Conservation (phyloP, 2,888 invertebrate species). For the Oscheius sp. region DNA sequence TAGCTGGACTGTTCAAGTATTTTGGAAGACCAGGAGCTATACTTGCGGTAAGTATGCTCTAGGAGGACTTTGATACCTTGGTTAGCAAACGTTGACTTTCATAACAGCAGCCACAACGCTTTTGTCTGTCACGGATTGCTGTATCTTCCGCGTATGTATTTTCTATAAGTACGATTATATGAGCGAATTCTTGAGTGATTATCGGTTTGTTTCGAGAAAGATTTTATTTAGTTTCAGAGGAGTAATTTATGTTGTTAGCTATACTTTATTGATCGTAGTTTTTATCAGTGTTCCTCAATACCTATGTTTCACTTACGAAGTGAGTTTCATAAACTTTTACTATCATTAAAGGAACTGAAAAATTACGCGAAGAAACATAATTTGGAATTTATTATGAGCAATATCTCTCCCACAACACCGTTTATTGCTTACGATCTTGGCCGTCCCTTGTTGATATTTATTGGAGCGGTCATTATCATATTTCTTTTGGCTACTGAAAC, state of each 20-base stretch:
- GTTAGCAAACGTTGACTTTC: background rate
- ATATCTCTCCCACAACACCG: background rate
- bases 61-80: background rate
- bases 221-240: background rate
- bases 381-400: background rate
- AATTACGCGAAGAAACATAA: background rate
- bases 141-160: background rate
- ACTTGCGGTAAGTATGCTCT: background rate
- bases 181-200: background rate
- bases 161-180: background rate
- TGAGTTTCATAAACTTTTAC: background rate
- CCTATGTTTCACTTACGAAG: background rate
- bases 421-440: background rate
- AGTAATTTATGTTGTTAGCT: background rate
- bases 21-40: background rate
- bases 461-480: background rate
- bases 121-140: slow-evolving; percentile 9
- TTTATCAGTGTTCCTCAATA: background rate
- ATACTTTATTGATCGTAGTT: background rate
- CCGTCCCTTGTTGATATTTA: background rate
- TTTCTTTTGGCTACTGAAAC: background rate
- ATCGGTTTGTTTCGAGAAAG: background rate
- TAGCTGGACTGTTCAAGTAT: background rate
- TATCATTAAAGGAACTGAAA: background rate
- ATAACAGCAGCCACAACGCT: background rate